Base-by-base conservation (phyloP, 1,140 invertebrate species). In the Drosophila rufa region DNA sequence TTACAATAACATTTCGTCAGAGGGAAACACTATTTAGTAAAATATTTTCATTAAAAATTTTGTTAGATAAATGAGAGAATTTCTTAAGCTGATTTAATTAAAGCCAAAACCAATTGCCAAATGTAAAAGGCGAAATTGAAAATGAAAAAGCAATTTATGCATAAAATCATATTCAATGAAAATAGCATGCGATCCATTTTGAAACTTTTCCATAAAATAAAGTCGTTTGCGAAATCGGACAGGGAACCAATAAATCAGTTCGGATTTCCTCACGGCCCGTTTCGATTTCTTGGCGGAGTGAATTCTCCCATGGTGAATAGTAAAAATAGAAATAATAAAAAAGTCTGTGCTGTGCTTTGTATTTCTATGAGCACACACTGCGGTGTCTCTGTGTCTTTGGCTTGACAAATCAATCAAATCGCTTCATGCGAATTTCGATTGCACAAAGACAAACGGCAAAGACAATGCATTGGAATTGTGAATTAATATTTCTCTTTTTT, bases 401-500 rank as follows among this genome's bases (percentile, higher is more conserved):
- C 55, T 55, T 75, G 71, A 75, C 71, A 75, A 75, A 75, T 75
- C 71, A 64, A 75, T 75, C 70, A 42, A 75, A 56, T 38, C 69
- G 70, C 71, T 75, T 75, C 50, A 74, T 74, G 71, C 71, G 48
- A 75, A 73, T 43, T 75, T 75, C 70, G 71, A 75, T 75, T 75
- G 71, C 71, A 75, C 71, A 75, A 75, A 74, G 38, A 36, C 53
- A 48, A 40, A 58, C 27, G 25, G 25, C 27, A 40, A 73, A 75
- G 58, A 75, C 71, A 75, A 75, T 64, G 70, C 71, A 64, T 64
- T 56, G 56, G 47, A 22, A 53, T 74, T 75, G 42, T 70, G 40
- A 42, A 45, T 22, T 42, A 46, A n/a, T 48, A 25, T 15, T 62
- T 33, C 14, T 40, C 27, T 62, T 12, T n/a, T 9, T 38, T 4